Evolutionary conservation across 2,113 vertebrate species (phyloP).

Genomic region (Amia ocellicauda): DNA sequence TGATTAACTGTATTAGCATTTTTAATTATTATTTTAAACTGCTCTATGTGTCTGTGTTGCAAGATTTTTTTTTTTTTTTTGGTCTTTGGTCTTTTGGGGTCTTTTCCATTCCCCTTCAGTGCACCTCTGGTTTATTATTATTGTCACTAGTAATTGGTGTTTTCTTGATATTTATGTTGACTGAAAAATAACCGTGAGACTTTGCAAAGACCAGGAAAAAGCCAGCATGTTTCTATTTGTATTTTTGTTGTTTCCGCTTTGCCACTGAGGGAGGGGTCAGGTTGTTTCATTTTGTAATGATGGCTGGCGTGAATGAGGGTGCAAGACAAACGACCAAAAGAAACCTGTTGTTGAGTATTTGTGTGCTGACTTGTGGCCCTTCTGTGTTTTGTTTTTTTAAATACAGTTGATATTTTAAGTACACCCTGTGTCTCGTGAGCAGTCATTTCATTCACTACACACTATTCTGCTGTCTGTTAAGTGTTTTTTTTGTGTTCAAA

Average conservation of each 20-base stretch:
- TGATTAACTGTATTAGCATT: not conserved
- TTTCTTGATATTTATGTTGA: not conserved
- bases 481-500: too few relatives aligned
- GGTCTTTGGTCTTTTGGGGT: not conserved
- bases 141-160: not conserved
- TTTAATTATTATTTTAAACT: not conserved
- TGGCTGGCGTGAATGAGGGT: too few relatives aligned
- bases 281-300: too few relatives aligned
- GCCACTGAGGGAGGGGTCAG: too few relatives aligned
- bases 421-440: not conserved
- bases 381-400: not conserved
- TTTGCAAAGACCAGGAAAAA: too few relatives aligned
- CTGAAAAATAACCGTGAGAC: too few relatives aligned
- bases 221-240: too few relatives aligned
- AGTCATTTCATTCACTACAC: too few relatives aligned
- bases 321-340: too few relatives aligned
- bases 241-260: too few relatives aligned
- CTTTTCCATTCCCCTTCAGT: not conserved
- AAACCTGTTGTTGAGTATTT: not conserved
- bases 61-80: conserved; percentile 3
- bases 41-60: not conserved
- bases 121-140: too few relatives aligned
- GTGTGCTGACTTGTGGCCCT: conserved; percentile 3
- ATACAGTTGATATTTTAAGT: conserved; percentile 13
- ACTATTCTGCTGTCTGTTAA: too few relatives aligned